Percentiles rank a stretch among this genome's conserved stretches.
These are phyloP conservation scores for Athene cunicularia DNA, from an alignment of 2,113 vertebrate genomes.

Conservation along the genomic window DNA sequence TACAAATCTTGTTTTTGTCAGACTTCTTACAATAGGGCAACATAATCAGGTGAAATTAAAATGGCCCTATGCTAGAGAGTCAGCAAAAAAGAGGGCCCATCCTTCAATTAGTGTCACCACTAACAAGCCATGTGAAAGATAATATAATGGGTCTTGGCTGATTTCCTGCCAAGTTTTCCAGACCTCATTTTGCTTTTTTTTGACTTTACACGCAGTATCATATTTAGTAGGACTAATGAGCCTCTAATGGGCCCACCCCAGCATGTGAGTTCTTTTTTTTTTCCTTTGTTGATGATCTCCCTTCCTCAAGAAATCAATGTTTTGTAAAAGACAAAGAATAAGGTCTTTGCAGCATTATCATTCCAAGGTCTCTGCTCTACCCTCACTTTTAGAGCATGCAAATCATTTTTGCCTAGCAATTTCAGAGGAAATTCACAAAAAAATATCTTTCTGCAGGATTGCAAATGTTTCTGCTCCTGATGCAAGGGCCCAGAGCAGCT, in stretches of 20 bases:
- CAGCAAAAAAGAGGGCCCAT: not conserved
- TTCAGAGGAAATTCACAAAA: not conserved
- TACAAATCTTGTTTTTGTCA: constrained; percentile 27
- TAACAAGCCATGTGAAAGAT: constrained; percentile 30
- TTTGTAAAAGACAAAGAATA: not conserved
- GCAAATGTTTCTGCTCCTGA: not conserved
- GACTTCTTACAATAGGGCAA: not conserved
- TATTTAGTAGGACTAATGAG: constrained; percentile 62
- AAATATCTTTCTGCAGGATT: not conserved
- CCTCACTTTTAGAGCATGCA: not conserved
- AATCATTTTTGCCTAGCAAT: not conserved
- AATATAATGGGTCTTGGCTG: constrained; percentile 37
- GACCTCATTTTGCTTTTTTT: constrained; percentile 52
- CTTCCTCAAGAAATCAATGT: not conserved
- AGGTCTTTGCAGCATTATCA: not conserved
- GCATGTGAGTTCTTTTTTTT: not conserved
- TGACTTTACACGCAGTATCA: not conserved
- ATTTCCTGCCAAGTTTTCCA: constrained; percentile 49
- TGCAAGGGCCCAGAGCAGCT: not conserved
- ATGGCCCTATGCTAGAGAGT: not conserved
- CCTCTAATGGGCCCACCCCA: constrained; percentile 24
- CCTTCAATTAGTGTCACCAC: constrained; percentile 44
- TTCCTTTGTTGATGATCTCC: not conserved
- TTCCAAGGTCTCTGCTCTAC: not conserved
- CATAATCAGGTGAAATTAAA: constrained; percentile 17